Base-by-base conservation (phyloP, 2,888 invertebrate species). In the Drosophila rubida region DNA sequence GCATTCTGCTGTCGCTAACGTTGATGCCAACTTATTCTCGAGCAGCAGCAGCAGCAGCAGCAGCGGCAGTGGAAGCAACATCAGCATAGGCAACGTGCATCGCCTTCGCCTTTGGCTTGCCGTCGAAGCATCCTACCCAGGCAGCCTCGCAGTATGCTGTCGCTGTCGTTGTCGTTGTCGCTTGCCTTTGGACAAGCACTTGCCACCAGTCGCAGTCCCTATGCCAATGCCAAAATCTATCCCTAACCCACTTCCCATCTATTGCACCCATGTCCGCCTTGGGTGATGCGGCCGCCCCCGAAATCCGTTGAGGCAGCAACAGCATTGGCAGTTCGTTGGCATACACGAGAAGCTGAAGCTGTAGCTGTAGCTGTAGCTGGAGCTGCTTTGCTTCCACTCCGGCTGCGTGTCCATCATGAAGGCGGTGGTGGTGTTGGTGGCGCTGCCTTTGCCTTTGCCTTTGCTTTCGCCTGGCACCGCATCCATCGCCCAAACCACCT, bases 401-500 rank as follows among this genome's bases (percentile, higher is more conserved):
- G 69, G 65, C 76, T 78, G 80, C 81, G 80, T 83, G 88, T 84
- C 84, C 85, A 84, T 87, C 87, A 80, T 71, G 32, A 32, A 32
- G 32, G 32, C 5, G 32, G 32, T 32, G 32, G 32, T 32, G 78
- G 53, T 71, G 76, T 68, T 51, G 54, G 46, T 23, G 41, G 53
- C 46, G 46, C 62, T 60, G 63, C 72, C 71, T 53, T 57, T 61
- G 60, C 72, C 71, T 53, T 57, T 61, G 60, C 72, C 35, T 4
- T 65, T 78, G 74, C 62, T 61, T 69, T 64, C 51, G 32, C 32
- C 70, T 77, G 75, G 72, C 82, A 75, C 69, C 79, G 72, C 80
- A 76, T 88, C 74, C 79, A 82, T 84, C 76, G 79, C 80, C 87
- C 87, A 79, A 89, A 89, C 88, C 90, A 89, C 84, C 88, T 88